Evolutionary conservation across 1,140 invertebrate genomes (phyloP).

Genomic region (Trachymyrmex cornetzi): DNA sequence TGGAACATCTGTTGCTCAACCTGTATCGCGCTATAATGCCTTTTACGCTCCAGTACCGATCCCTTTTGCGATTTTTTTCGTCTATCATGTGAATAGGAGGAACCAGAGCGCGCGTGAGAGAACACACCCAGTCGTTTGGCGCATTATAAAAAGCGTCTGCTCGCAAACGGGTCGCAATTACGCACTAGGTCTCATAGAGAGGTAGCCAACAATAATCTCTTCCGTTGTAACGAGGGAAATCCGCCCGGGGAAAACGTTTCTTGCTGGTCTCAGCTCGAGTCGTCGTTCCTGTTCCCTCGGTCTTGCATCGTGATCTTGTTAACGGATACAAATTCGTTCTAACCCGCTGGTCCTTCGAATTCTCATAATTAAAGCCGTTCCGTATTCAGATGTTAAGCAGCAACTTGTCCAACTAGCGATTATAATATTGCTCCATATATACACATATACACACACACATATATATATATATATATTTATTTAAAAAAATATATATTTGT

Average conservation of each 20-base stretch:
- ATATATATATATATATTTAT: background rate
- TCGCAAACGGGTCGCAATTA: constrained; percentile 54
- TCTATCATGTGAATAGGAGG: background rate
- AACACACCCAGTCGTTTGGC: constrained; percentile 35
- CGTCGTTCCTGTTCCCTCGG: constrained; percentile 21
- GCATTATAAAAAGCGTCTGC: constrained; percentile 24
- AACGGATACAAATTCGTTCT: constrained; percentile 15
- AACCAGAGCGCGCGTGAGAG: constrained; percentile 44
- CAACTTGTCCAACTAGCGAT: background rate
- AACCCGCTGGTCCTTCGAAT: background rate
- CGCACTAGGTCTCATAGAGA: constrained; percentile 1
- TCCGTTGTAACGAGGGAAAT: constrained; percentile 50
- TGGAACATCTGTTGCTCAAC: constrained; percentile 61
- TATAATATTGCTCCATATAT: constrained; percentile 19
- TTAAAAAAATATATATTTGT: background rate
- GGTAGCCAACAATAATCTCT: constrained; percentile 50
- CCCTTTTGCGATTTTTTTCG: constrained; percentile 45
- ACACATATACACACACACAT: background rate
- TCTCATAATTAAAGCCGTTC: constrained; percentile 26
- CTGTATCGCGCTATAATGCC: constrained; percentile 51
- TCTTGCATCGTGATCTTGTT: constrained; percentile 47
- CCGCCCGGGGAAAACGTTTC: constrained; percentile 32
- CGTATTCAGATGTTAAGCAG: background rate
- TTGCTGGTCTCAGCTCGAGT: background rate
- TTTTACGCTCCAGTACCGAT: constrained; percentile 45